Evolutionary conservation across 2,888 invertebrate genomes (phyloP).

Genomic region (Caenorhabditis sulstoni): DNA sequence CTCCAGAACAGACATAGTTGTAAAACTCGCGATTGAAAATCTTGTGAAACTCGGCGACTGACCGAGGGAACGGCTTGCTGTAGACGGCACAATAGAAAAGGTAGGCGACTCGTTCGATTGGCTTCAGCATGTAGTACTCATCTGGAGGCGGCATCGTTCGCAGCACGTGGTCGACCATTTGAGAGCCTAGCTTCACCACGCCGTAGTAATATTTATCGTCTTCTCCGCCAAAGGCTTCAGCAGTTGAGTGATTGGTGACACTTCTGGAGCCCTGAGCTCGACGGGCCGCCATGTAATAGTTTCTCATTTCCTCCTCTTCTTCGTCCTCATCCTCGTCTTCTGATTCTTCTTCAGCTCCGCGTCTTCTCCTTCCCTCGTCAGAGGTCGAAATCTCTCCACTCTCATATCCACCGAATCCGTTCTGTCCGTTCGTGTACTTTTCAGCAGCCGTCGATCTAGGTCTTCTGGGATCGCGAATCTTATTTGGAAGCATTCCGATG

Average conservation of each 20-base stretch:
- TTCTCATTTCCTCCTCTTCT: slow-evolving; percentile 44
- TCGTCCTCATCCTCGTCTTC: slow-evolving; percentile 44
- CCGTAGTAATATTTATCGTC: slow-evolving; percentile 62
- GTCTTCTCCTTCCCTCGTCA: slow-evolving; percentile 8
- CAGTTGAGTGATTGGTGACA: slow-evolving; percentile 25
- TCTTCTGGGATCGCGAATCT: slow-evolving; percentile 37
- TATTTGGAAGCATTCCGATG: slow-evolving; percentile 38
- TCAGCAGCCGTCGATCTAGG: slow-evolving; percentile 50
- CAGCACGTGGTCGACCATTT: slow-evolving; percentile 43
- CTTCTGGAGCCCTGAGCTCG: slow-evolving; percentile 54
- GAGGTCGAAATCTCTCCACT: slow-evolving; percentile 43
- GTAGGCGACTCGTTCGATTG: slow-evolving; percentile 62
- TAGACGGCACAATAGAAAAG: slow-evolving; percentile 64
- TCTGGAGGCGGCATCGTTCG: slow-evolving; percentile 57
- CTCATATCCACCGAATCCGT: slow-evolving; percentile 46
- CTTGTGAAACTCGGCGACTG: slow-evolving; percentile 60
- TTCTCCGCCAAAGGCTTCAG: slow-evolving; percentile 38
- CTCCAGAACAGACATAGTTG: slow-evolving; percentile 59
- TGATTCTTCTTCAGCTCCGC: slow-evolving; percentile 20
- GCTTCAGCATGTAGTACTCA: slow-evolving; percentile 45
- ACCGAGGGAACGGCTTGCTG: slow-evolving; percentile 50
- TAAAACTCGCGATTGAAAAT: slow-evolving; percentile 65
- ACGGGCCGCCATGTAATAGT: slow-evolving; percentile 32
- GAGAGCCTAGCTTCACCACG: slow-evolving; percentile 50
- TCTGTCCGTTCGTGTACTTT: slow-evolving; percentile 27